Percentiles rank a stretch among this genome's conserved stretches.
phyloP scores from a whole-genome alignment of 2,888 invertebrate species.

The Eubasilissa splendida region DNA sequence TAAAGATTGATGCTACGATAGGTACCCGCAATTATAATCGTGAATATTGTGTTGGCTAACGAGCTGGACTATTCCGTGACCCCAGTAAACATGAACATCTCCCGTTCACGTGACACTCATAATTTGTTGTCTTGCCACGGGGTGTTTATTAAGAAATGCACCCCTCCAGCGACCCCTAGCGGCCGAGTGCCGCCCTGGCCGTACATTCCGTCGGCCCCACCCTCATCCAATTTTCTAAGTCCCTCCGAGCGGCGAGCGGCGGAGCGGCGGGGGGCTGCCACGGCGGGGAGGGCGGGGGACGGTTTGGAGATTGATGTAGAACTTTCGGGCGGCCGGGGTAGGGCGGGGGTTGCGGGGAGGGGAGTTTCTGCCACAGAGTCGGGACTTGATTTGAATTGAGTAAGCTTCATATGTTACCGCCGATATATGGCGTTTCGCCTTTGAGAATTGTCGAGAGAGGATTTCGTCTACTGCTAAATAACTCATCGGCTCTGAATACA shows the following conservation, averaged over 20 bases:
- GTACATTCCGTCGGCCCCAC: slow-evolving; percentile 54
- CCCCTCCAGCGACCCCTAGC: neutral
- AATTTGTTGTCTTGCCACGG: no score
- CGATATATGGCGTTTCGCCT: slow-evolving; percentile 46
- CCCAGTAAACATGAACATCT: no score
- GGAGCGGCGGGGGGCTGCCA: neutral
- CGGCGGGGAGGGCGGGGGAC: slow-evolving; percentile 41
- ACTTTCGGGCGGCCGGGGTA: slow-evolving; percentile 47
- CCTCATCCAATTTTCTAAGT: slow-evolving; percentile 59
- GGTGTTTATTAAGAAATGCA: neutral
- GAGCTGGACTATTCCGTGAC: no score
- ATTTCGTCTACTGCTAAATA: slow-evolving; percentile 47
- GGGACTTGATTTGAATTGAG: slow-evolving; percentile 59
- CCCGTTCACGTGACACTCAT: no score
- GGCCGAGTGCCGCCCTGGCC: slow-evolving; percentile 21
- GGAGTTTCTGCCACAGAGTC: slow-evolving; percentile 52
- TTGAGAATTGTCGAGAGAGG: slow-evolving; percentile 52
- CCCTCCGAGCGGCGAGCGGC: slow-evolving; percentile 43
- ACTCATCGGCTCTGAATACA: slow-evolving; percentile 48
- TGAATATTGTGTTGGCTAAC: no score
- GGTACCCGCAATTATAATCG: no score
- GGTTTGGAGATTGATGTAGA: slow-evolving; percentile 58
- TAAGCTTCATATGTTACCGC: slow-evolving; percentile 57
- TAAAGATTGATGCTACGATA: no score
- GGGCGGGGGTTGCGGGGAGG: slow-evolving; percentile 33